phyloP scores from a whole-genome alignment of 2,888 invertebrate species.

The Melipona bicolor region DNA sequence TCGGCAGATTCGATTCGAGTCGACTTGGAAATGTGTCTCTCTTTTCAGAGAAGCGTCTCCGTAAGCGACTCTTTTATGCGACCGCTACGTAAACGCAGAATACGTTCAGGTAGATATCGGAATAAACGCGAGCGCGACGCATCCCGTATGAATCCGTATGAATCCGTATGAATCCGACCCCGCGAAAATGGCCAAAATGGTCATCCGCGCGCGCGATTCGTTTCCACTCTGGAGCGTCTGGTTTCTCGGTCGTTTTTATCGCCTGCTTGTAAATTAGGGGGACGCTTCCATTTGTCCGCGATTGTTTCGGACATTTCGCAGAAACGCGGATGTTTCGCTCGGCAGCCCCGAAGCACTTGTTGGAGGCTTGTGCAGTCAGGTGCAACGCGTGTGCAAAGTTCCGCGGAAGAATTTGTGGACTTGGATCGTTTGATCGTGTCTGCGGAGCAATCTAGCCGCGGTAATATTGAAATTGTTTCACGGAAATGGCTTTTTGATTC shows the following conservation, averaged over 20 bases:
- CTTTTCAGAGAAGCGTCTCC: background rate
- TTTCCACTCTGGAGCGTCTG: background rate
- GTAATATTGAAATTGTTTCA: background rate
- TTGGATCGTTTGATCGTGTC: background rate
- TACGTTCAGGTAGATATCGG: background rate
- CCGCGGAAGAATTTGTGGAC: background rate
- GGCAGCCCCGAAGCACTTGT: too few species aligned
- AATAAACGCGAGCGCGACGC: slow-evolving; percentile 40
- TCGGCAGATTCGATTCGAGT: slow-evolving; percentile 51
- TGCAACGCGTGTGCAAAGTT: background rate
- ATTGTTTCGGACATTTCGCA: background rate
- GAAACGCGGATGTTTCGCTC: too few species aligned
- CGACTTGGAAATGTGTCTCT: slow-evolving; percentile 45
- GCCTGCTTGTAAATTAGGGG: slow-evolving; percentile 15
- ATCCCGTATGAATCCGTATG: slow-evolving; percentile 6
- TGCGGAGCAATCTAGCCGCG: background rate
- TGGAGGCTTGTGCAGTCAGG: too few species aligned
- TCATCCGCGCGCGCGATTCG: slow-evolving; percentile 19
- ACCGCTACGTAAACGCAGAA: background rate
- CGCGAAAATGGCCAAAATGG: slow-evolving; percentile 45
- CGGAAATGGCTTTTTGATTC: background rate
- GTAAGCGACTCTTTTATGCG: background rate
- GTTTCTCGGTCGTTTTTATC: slow-evolving; percentile 25
- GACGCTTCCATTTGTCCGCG: background rate
- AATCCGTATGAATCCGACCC: slow-evolving; percentile 23